phyloP scores from a whole-genome alignment of 2,888 invertebrate genomes.

The Sarcophaga carnaria region DNA sequence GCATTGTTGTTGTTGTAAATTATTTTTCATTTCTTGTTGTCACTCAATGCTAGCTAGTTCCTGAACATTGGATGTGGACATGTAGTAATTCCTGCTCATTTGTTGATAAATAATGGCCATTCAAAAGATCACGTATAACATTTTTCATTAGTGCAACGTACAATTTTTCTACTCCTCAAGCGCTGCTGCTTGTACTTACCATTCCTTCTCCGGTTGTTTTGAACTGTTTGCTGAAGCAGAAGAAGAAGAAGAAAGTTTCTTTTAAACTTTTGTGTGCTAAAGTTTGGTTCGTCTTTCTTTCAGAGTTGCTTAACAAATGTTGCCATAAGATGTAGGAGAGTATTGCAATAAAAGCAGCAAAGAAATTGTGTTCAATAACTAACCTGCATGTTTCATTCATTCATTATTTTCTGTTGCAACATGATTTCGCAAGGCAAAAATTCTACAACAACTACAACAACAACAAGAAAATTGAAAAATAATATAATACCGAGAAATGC shows the following conservation, averaged over 20 bases:
- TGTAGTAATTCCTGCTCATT: conserved; percentile 25
- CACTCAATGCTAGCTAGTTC: conserved; percentile 28
- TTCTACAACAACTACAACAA: background rate
- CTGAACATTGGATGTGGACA: conserved; percentile 4
- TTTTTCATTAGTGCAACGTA: conserved; percentile 66
- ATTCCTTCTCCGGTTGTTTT: background rate
- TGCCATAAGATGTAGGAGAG: conserved; percentile 22
- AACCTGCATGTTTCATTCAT: conserved; percentile 44
- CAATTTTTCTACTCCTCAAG: conserved; percentile 6
- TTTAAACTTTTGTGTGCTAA: conserved; percentile 22
- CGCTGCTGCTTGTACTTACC: background rate
- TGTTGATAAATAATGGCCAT: conserved; percentile 64
- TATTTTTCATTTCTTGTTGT: conserved; percentile 31
- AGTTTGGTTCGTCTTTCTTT: background rate
- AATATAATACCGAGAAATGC: conserved; percentile 4
- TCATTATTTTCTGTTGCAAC: background rate
- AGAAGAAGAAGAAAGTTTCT: conserved; percentile 44
- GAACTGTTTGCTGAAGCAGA: conserved; percentile 40
- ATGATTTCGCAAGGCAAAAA: background rate
- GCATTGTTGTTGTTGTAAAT: background rate
- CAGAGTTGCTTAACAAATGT: conserved; percentile 56
- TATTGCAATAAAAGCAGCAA: conserved; percentile 7
- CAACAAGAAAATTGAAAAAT: background rate
- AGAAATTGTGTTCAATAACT: conserved; percentile 58
- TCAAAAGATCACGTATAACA: conserved; percentile 66